A percentile compares a stretch with the other conserved stretches of the same genome.
These are phyloP conservation scores for Diorhabda sublineata DNA, from an alignment of 1,140 invertebrate species.

Conservation along the genomic window DNA sequence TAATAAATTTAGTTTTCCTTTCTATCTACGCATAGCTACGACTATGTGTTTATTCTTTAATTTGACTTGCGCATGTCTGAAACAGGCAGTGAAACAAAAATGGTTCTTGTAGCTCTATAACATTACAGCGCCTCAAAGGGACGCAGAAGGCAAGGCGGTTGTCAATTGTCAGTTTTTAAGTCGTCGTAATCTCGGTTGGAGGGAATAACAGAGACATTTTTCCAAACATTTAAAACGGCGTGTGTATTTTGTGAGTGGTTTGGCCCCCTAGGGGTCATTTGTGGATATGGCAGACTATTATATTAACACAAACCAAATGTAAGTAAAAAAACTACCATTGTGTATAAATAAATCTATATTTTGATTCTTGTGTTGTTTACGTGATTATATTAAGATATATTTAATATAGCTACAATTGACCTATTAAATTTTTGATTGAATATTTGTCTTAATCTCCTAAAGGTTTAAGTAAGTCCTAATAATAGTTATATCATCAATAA, in stretches of 20 bases:
- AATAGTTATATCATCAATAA: too few relatives aligned
- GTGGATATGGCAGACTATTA: conserved; percentile 21
- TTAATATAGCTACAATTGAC: too few relatives aligned
- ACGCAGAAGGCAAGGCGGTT: background rate
- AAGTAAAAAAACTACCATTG: background rate
- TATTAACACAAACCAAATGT: conserved; percentile 17
- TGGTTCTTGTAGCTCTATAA: too few relatives aligned
- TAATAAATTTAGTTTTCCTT: too few relatives aligned
- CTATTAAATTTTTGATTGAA: too few relatives aligned
- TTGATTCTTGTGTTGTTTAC: too few relatives aligned
- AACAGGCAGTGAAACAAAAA: background rate
- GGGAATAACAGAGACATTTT: conserved; percentile 7
- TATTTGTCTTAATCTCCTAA: too few relatives aligned
- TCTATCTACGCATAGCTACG: too few relatives aligned
- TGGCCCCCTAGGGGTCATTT: conserved; percentile 15
- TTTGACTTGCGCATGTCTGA: conserved; percentile 5
- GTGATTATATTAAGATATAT: too few relatives aligned
- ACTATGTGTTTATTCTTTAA: too few relatives aligned
- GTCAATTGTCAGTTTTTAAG: conserved; percentile 7
- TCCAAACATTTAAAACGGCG: conserved; percentile 12
- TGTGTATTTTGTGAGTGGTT: conserved; percentile 18
- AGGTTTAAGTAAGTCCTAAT: too few relatives aligned
- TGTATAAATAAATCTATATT: too few relatives aligned
- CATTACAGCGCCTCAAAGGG: background rate
- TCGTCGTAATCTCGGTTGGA: background rate